Conservation (phyloP, 2,888 invertebrate species). For the Tachina fera region DNA sequence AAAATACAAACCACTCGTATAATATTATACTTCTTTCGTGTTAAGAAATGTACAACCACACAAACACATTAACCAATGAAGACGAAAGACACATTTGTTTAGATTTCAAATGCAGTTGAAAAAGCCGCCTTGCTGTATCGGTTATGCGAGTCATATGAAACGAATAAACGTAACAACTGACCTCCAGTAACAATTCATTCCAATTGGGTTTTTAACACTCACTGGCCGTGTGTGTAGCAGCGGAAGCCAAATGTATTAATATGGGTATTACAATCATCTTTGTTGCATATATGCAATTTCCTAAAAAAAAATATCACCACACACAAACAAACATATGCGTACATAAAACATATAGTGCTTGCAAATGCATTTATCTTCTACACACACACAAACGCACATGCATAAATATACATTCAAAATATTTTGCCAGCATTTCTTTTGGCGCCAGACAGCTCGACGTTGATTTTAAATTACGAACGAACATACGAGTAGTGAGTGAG, state of each 20-base stretch:
- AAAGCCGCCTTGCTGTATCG: too few species aligned
- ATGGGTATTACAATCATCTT: slow-evolving; percentile 52
- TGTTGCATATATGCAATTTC: slow-evolving; percentile 49
- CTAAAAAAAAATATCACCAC: not conserved
- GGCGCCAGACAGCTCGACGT: slow-evolving; percentile 71
- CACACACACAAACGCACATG: not conserved
- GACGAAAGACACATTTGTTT: too few species aligned
- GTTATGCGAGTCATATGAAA: too few species aligned
- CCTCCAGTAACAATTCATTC: not conserved
- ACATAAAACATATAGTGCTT: slow-evolving; percentile 3
- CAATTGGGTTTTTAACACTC: slow-evolving; percentile 5
- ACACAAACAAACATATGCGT: not conserved
- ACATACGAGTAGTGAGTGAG: slow-evolving; percentile 39
- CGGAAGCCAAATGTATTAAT: slow-evolving; percentile 45
- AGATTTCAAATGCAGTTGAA: too few species aligned
- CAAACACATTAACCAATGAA: too few species aligned
- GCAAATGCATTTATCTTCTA: slow-evolving; percentile 35
- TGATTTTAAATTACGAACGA: slow-evolving; percentile 67
- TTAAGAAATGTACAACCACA: too few species aligned
- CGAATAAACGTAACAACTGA: too few species aligned
- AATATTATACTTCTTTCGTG: too few species aligned
- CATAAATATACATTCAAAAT: slow-evolving; percentile 29
- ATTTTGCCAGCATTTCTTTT: slow-evolving; percentile 63
- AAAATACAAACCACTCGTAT: too few species aligned
- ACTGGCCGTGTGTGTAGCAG: not conserved